Conservation (phyloP, 2,113 vertebrate species). For the Noturus placidus region DNA sequence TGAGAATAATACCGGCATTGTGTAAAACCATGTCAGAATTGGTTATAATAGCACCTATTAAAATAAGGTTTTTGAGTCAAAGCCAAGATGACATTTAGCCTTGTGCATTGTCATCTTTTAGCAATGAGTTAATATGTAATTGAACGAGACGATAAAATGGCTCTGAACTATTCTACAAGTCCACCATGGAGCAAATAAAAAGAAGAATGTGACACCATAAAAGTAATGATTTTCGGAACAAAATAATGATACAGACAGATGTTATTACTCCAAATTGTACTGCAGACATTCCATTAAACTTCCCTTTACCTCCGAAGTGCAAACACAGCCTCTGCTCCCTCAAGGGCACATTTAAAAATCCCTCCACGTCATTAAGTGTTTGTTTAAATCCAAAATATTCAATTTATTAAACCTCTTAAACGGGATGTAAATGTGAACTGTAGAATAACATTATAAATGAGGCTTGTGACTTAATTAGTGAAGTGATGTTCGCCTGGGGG, state of each 20-base stretch:
- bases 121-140: constrained; percentile 16
- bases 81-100: constrained; percentile 26
- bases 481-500: constrained; percentile 50
- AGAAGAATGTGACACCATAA: constrained; percentile 59
- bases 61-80: constrained; percentile 37
- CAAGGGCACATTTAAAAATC: constrained; percentile 56
- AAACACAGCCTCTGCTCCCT: constrained; percentile 49
- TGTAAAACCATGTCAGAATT: constrained; percentile 18
- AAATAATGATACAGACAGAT: constrained; percentile 57
- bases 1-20: constrained; percentile 6
- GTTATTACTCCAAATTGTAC: constrained; percentile 57
- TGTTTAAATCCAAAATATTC: constrained; percentile 59
- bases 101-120: constrained; percentile 26
- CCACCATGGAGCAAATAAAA: constrained; percentile 57
- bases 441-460: constrained; percentile 57
- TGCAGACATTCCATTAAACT: constrained; percentile 58
- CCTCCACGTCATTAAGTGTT: constrained; percentile 56
- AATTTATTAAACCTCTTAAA: constrained; percentile 60
- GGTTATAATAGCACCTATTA: constrained; percentile 24
- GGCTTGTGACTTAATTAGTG: constrained; percentile 57
- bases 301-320: constrained; percentile 53
- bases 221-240: constrained; percentile 65
- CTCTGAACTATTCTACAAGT: constrained; percentile 37
- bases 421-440: constrained; percentile 58
- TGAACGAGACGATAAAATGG: constrained; percentile 32